Percentiles rank a stretch among this genome's conserved stretches.
Conservation (phyloP, 2,113 vertebrate genomes). For the Microtus richardsoni region DNA sequence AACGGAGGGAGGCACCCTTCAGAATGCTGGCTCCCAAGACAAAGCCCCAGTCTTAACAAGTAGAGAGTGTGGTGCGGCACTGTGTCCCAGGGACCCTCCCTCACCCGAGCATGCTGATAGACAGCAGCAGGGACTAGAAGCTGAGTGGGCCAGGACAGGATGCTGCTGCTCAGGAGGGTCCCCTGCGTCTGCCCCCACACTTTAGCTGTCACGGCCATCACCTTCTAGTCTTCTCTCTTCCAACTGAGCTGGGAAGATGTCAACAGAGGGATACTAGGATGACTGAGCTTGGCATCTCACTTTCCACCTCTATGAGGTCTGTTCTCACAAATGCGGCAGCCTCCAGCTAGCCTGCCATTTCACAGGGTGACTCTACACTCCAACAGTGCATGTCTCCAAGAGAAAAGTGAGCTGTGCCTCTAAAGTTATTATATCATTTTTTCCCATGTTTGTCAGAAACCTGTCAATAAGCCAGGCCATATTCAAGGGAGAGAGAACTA, state of each 20-base stretch:
- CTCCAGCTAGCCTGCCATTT: neutral
- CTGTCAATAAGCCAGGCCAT: neutral
- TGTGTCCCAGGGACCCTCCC: neutral
- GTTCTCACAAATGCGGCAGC: accelerated
- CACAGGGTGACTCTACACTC: neutral
- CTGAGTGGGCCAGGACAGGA: neutral
- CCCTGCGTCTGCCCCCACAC: neutral
- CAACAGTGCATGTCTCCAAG: neutral
- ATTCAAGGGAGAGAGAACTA: neutral
- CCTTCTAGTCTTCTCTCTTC: neutral
- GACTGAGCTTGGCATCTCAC: neutral
- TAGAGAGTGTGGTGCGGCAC: neutral
- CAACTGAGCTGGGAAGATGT: neutral
- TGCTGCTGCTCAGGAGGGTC: neutral
- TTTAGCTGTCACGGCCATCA: neutral
- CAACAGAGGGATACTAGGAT: neutral
- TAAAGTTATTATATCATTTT: neutral
- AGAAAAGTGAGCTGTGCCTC: neutral
- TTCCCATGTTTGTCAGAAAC: neutral
- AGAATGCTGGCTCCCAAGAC: neutral
- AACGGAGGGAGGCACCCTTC: no score
- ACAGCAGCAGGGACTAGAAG: neutral
- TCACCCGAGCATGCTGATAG: no score
- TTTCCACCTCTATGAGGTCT: neutral
- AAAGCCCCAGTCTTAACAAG: neutral